These are phyloP conservation scores for Sthenelais limicola DNA, from an alignment of 2,888 invertebrate genomes.

Conservation along the genomic window DNA sequence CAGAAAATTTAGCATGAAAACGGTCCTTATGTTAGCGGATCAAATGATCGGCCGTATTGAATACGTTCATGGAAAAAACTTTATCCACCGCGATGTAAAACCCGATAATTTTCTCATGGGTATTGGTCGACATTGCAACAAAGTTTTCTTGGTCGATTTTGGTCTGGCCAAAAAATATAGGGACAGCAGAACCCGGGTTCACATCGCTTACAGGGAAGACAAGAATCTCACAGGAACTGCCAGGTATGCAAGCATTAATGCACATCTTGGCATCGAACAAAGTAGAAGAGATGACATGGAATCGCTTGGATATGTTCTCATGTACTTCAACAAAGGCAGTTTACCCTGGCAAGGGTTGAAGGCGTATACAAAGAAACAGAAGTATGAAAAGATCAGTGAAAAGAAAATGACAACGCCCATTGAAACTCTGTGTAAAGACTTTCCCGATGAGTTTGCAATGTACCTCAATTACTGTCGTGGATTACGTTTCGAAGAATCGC, in stretches of 20 bases:
- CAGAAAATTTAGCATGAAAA: constrained; percentile 98
- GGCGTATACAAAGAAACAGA: constrained; percentile 97
- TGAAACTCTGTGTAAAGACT: constrained; percentile 97
- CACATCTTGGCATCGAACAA: constrained; percentile 97
- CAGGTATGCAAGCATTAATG: constrained; percentile 97
- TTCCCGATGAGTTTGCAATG: constrained; percentile 98
- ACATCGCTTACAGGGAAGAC: constrained; percentile 88
- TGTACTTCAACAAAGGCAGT: constrained; percentile 94
- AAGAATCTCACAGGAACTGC: constrained; percentile 66
- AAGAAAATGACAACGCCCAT: constrained; percentile 99
- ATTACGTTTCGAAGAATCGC: constrained; percentile 95
- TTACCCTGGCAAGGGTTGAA: constrained; percentile 96
- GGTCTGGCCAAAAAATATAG: constrained; percentile 98
- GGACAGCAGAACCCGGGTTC: constrained; percentile 89
- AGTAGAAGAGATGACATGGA: constrained; percentile 98
- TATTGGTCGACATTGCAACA: constrained; percentile 64
- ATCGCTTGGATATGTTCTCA: constrained; percentile 96
- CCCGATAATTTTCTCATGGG: constrained; percentile 75
- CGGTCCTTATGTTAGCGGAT: constrained; percentile 98
- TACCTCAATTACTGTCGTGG: constrained; percentile 99
- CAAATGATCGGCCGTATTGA: constrained; percentile 86
- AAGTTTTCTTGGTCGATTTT: constrained; percentile 95
- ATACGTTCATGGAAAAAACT: constrained; percentile 91
- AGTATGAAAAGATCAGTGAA: constrained; percentile 98
- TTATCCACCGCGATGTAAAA: constrained; percentile 98